These are phyloP conservation scores for Imbricaverruca yamaguchii DNA, from an alignment of 2,888 invertebrate genomes.

Conservation along the genomic window DNA sequence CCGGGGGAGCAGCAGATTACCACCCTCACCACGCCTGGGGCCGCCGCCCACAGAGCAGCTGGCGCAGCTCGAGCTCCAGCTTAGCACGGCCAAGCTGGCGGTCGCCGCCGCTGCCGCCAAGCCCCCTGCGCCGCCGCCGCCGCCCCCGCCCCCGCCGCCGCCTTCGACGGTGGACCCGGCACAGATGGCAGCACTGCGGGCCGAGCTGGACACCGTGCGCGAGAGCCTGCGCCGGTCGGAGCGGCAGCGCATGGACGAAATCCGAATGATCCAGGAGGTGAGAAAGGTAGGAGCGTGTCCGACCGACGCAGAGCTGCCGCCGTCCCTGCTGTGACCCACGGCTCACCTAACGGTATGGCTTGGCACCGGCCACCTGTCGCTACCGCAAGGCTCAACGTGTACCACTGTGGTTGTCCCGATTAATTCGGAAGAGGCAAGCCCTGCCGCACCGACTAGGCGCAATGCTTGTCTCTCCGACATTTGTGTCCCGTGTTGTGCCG, in stretches of 20 bases:
- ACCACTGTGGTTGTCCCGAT: too few relatives aligned
- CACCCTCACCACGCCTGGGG: too few relatives aligned
- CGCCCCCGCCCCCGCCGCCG: background rate
- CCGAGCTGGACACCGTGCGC: background rate
- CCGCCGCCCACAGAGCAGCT: background rate
- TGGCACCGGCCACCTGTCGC: too few relatives aligned
- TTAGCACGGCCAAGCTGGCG: background rate
- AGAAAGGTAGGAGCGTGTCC: background rate
- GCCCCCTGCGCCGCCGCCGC: background rate
- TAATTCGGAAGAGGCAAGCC: too few relatives aligned
- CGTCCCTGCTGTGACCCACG: background rate
- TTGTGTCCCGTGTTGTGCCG: too few relatives aligned
- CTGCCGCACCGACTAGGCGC: too few relatives aligned
- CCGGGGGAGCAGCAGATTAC: too few relatives aligned
- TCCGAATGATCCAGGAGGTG: slow-evolving; percentile 15
- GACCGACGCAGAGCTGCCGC: too few relatives aligned
- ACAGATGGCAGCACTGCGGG: background rate
- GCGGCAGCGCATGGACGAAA: background rate
- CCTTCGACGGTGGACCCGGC: background rate
- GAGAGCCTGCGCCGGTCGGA: slow-evolving; percentile 2
- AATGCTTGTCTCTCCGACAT: too few relatives aligned
- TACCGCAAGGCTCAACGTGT: too few relatives aligned
- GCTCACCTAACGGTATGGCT: too few relatives aligned
- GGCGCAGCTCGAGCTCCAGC: background rate
- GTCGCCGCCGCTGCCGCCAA: background rate